Percentiles rank a stretch among this genome's conserved stretches.
These are phyloP conservation scores for Patagioenas fasciata DNA, from an alignment of 2,113 vertebrate species.

Conservation along the genomic window DNA sequence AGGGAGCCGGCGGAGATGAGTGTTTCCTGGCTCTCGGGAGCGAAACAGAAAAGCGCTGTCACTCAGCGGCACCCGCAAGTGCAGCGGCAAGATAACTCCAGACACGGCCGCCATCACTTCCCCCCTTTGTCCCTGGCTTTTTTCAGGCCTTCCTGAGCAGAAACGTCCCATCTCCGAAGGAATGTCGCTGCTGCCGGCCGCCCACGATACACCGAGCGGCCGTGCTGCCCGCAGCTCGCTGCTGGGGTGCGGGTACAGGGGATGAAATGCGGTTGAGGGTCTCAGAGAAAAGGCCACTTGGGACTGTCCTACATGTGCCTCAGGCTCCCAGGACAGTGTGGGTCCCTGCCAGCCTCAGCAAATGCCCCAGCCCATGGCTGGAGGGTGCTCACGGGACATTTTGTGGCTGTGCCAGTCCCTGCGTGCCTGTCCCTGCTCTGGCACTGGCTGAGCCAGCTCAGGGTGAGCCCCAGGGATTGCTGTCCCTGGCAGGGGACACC, in stretches of 20 bases:
- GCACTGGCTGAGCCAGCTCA: fast-evolving
- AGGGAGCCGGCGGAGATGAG: slow-evolving; percentile 51
- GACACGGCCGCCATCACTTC: slow-evolving; percentile 61
- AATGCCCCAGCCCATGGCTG: background rate
- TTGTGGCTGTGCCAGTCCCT: background rate
- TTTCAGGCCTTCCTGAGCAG: slow-evolving; percentile 72
- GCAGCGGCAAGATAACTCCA: slow-evolving; percentile 65
- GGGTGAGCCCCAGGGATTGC: background rate
- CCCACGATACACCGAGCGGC: background rate
- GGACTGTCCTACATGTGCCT: fast-evolving
- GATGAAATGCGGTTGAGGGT: background rate
- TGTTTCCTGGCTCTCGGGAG: slow-evolving; percentile 59
- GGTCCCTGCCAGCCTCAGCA: background rate
- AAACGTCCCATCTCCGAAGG: slow-evolving; percentile 54
- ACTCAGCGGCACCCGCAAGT: slow-evolving; percentile 41
- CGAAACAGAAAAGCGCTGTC: slow-evolving; percentile 25
- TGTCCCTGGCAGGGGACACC: background rate
- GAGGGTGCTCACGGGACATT: fast-evolving
- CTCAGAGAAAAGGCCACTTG: fast-evolving
- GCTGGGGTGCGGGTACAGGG: background rate
- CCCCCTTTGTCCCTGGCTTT: slow-evolving; percentile 72
- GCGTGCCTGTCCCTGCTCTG: background rate
- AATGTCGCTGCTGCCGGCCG: slow-evolving; percentile 11
- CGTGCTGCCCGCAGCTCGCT: background rate
- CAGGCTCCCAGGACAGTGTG: background rate